phyloP scores from a whole-genome alignment of 1,140 invertebrate genomes.

The Apis laboriosa region DNA sequence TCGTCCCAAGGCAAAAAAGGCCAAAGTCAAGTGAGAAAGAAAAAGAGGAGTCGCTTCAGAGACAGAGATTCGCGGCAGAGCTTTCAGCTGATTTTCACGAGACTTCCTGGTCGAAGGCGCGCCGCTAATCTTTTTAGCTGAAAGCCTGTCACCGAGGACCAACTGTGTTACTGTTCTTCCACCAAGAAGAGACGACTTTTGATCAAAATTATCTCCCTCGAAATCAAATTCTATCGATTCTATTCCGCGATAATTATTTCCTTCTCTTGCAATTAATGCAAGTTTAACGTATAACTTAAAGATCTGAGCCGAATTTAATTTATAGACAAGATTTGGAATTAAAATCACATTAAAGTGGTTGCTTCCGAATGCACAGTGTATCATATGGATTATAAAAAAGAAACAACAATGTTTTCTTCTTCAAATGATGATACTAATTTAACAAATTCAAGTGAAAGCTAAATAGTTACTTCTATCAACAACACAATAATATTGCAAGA shows the following conservation, averaged over 20 bases:
- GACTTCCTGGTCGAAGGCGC: slow-evolving; percentile 54
- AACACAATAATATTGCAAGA: no score
- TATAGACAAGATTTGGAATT: no score
- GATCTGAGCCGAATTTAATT: no score
- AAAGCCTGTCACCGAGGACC: slow-evolving; percentile 58
- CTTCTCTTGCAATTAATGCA: not conserved
- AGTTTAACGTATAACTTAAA: no score
- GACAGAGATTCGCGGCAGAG: not conserved
- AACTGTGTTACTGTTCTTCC: not conserved
- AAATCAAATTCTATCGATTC: slow-evolving; percentile 14
- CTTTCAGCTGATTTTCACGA: slow-evolving; percentile 43
- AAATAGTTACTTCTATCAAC: no score
- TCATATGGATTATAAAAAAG: no score
- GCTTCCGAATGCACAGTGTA: no score
- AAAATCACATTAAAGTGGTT: not conserved
- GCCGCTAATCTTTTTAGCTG: slow-evolving; percentile 70
- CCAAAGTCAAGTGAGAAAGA: not conserved
- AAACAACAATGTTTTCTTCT: no score
- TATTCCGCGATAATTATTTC: slow-evolving; percentile 42
- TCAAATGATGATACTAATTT: no score
- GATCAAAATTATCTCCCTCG: slow-evolving; percentile 42
- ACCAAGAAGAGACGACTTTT: not conserved
- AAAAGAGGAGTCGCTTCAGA: slow-evolving; percentile 15
- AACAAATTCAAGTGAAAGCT: no score
- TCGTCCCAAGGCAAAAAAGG: not conserved